Conservation (phyloP, 2,888 invertebrate genomes). For the Dynastes tityus region DNA sequence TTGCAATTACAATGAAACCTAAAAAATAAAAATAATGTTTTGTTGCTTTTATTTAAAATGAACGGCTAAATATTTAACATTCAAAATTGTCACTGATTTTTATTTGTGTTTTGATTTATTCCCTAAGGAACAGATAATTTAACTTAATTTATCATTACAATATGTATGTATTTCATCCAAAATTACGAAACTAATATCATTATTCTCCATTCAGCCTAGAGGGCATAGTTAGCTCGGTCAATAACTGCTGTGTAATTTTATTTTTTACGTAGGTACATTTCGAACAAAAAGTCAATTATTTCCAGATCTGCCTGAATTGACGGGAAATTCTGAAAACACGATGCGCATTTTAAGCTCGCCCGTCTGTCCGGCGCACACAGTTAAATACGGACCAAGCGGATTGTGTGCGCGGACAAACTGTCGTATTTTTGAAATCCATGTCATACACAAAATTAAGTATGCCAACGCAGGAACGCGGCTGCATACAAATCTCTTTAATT, state of each 20-base stretch:
- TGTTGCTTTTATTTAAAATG: too few relatives aligned
- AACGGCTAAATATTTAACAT: too few relatives aligned
- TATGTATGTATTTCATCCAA: too few relatives aligned
- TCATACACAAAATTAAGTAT: slow-evolving; percentile 21
- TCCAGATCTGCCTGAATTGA: slow-evolving; percentile 32
- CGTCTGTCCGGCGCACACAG: background rate
- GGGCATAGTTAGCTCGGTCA: background rate
- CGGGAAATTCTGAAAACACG: slow-evolving; percentile 34
- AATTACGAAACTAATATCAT: background rate
- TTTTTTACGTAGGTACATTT: slow-evolving; percentile 1
- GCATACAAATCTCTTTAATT: slow-evolving; percentile 40
- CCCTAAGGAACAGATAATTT: too few relatives aligned
- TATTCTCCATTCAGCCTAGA: background rate
- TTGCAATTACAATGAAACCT: too few relatives aligned
- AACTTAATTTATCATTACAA: too few relatives aligned
- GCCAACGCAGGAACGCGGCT: background rate
- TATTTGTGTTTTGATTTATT: too few relatives aligned
- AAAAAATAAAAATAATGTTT: too few relatives aligned
- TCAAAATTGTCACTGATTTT: too few relatives aligned
- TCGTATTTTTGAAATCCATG: slow-evolving; percentile 23
- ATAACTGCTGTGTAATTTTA: slow-evolving; percentile 6
- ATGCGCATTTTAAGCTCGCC: slow-evolving; percentile 26
- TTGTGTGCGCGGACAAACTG: slow-evolving; percentile 5
- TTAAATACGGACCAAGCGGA: slow-evolving; percentile 9
- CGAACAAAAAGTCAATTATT: slow-evolving; percentile 38